A percentile compares a stretch with the other conserved stretches of the same genome.
phyloP scores from a whole-genome alignment of 1,140 invertebrate genomes.

The Leptoteleia sp. region DNA sequence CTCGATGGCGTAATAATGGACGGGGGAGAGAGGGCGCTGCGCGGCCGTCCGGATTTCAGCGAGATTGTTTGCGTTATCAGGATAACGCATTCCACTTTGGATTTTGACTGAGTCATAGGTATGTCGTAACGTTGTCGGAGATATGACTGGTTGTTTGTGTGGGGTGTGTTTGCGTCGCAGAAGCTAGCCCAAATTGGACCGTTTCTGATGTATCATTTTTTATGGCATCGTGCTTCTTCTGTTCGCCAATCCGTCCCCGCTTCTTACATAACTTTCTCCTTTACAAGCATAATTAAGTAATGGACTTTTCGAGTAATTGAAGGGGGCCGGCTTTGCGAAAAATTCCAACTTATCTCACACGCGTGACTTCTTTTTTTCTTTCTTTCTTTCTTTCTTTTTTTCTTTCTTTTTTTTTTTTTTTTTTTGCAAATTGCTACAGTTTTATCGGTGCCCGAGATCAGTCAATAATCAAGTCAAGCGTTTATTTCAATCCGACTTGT shows the following conservation, averaged over 20 bases:
- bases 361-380: no score
- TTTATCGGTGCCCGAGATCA: no score
- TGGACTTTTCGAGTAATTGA: conserved; percentile 19
- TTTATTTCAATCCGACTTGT: no score
- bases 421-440: no score
- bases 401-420: no score
- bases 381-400: no score
- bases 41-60: conserved; percentile 32
- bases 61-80: conserved; percentile 57
- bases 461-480: no score
- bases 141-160: conserved; percentile 48
- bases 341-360: no score
- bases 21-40: conserved; percentile 12
- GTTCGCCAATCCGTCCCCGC: conserved; percentile 29
- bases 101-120: conserved; percentile 63
- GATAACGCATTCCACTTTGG: conserved; percentile 50
- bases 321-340: no score
- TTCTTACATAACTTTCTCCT: conserved; percentile 11
- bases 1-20: neutral
- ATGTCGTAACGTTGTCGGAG: conserved; percentile 48
- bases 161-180: conserved; percentile 26
- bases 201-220: conserved; percentile 45
- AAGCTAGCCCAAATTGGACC: conserved; percentile 36
- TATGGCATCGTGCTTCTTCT: conserved; percentile 40
- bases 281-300: conserved; percentile 34